A percentile compares a stretch with the other conserved stretches of the same genome.
These are phyloP conservation scores for Protobothrops mucrosquamatus DNA, from an alignment of 2,113 vertebrate species.

Conservation along the genomic window DNA sequence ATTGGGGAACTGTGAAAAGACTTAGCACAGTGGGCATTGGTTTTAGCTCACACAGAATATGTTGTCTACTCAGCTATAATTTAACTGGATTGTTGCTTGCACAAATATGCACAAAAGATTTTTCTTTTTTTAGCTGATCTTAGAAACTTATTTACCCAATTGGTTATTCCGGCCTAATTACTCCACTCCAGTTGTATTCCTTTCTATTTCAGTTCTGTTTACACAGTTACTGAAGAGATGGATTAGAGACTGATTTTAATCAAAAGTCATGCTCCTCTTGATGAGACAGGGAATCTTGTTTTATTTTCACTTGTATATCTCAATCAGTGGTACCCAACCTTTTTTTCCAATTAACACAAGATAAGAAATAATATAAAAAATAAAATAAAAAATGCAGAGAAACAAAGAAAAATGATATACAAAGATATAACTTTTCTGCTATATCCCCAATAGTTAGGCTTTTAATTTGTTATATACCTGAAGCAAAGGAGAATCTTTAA, in stretches of 20 bases:
- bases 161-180: neutral
- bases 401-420: too few species aligned
- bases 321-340: neutral
- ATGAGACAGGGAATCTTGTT: neutral
- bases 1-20: conserved; percentile 59
- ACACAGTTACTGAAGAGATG: neutral
- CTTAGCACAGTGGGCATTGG: conserved; percentile 24
- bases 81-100: conserved; percentile 25
- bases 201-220: neutral
- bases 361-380: too few species aligned
- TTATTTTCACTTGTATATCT: neutral
- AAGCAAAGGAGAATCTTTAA: neutral
- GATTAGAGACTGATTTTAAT: neutral
- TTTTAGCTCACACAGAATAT: conserved; percentile 9
- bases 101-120: neutral
- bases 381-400: too few species aligned
- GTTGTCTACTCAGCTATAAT: conserved; percentile 40
- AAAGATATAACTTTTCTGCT: neutral
- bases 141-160: neutral
- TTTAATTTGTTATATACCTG: neutral
- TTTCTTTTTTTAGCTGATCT: neutral
- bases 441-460: neutral
- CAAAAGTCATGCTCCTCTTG: neutral
- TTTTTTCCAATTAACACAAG: too few species aligned
- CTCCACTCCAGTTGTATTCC: neutral